Percentiles rank a stretch among this genome's conserved stretches.
Evolutionary conservation across 2,113 vertebrate species (phyloP).

Genomic region (Chloebia gouldiae): DNA sequence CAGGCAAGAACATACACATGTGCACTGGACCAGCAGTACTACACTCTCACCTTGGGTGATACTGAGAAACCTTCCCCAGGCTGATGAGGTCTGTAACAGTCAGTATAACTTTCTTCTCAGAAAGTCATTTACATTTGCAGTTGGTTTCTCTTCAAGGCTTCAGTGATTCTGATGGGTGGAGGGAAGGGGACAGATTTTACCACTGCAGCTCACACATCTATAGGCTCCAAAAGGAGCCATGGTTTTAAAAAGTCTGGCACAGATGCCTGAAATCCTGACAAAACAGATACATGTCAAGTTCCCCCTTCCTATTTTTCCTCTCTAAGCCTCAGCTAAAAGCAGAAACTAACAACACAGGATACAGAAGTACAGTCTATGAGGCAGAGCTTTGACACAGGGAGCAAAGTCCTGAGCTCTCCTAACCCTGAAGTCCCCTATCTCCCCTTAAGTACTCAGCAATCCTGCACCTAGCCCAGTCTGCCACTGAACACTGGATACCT

Average conservation of each 20-base stretch:
- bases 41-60: slow-evolving; percentile 13
- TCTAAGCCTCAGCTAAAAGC: neutral
- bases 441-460: neutral
- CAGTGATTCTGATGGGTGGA: neutral
- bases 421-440: neutral
- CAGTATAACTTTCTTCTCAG: slow-evolving; percentile 36
- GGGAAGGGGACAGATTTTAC: neutral
- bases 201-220: neutral
- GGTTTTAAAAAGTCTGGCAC: neutral
- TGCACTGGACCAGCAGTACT: neutral
- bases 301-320: neutral
- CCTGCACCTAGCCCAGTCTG: neutral
- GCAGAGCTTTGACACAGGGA: neutral
- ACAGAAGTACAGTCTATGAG: neutral
- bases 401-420: neutral
- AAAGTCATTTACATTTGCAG: slow-evolving; percentile 60
- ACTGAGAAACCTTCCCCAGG: slow-evolving; percentile 39
- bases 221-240: neutral
- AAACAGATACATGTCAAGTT: neutral
- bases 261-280: neutral
- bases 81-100: slow-evolving; percentile 31
- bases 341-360: neutral
- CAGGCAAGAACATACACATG: neutral
- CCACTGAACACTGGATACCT: neutral
- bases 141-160: slow-evolving; percentile 36